Evolutionary conservation across 2,797 vertebrate species (phyloP), one percentile per base, ranked within the genome.

Genomic region (Garrulus glandarius): DNA sequence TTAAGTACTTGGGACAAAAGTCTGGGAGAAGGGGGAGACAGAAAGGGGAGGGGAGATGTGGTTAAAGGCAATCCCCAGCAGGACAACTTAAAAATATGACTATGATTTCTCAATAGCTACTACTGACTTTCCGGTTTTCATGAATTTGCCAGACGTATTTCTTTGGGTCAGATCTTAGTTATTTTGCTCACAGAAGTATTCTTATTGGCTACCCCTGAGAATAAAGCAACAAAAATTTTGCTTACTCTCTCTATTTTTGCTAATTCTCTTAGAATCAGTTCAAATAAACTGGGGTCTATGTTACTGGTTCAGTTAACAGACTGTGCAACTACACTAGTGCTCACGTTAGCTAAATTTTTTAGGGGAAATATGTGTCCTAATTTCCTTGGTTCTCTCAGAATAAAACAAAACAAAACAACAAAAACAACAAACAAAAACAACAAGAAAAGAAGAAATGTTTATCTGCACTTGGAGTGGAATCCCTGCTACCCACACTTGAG

Each of bases 71-170:
- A 34, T 89, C 81, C 75, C 68, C 59, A 91, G 71, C 59, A 96
- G 67, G 53, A 93, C 71, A 90, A 75, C 47, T 92, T 96, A 74
- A 94, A 83, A 94, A 88, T 93, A 95, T 88, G 81, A 80, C 90
- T 81, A 92, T 83, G 80, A 90, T 97, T 97, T 97, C 92, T 95
- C 92, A 96, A 83, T 84, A 85, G 90, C 55, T 61, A 47, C 74
- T 97, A 93, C 74, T 93, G 89, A 97, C 93, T 97, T 97, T 95
- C 96, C 79, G 82, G 93, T 89, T 79, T 96, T 92, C 75, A 32
- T 81, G 67, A 68, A 97, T 92, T 96, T 97, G 59, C 89, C 92
- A 97, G 72, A 84, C 71, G 53, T 78, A 47, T 95, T 97, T 94
- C 79, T 91, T 84, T 90, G 61, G 71, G 83, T 88, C 79, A 87